A percentile compares a stretch with the other conserved stretches of the same genome.
Conservation (phyloP, 2,888 invertebrate species). For the Drosophila macrospina region DNA sequence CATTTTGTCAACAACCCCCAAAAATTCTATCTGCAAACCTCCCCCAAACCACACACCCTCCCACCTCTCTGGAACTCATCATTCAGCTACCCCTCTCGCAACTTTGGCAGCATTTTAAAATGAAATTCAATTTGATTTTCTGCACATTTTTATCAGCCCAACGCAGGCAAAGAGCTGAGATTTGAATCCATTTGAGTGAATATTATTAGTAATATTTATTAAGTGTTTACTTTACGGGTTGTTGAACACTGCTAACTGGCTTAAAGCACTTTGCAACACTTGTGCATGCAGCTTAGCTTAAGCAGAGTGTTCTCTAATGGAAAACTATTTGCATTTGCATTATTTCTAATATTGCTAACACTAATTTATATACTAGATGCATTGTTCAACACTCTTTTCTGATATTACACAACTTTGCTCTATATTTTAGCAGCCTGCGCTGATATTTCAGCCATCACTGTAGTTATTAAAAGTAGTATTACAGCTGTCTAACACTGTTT, state of each 20-base stretch:
- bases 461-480: background rate
- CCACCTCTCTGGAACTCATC: no score
- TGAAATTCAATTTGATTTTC: constrained; percentile 36
- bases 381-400: background rate
- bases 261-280: constrained; percentile 4
- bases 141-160: constrained; percentile 50
- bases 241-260: background rate
- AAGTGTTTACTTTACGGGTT: constrained; percentile 26
- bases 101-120: constrained; percentile 22
- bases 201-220: constrained; percentile 23
- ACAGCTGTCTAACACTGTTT: background rate
- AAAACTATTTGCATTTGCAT: no score
- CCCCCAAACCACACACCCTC: constrained; percentile 10
- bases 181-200: constrained; percentile 19
- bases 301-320: no score
- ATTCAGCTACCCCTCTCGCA: background rate
- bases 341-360: background rate
- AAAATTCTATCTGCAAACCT: constrained; percentile 15
- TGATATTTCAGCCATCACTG: background rate
- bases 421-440: no score
- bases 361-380: background rate
- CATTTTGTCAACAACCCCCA: constrained; percentile 38
- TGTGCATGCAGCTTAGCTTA: background rate
- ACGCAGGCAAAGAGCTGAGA: constrained; percentile 33
- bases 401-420: no score